These are phyloP conservation scores for Phoenicopterus ruber DNA, from an alignment of 2,113 vertebrate genomes.

Conservation along the genomic window DNA sequence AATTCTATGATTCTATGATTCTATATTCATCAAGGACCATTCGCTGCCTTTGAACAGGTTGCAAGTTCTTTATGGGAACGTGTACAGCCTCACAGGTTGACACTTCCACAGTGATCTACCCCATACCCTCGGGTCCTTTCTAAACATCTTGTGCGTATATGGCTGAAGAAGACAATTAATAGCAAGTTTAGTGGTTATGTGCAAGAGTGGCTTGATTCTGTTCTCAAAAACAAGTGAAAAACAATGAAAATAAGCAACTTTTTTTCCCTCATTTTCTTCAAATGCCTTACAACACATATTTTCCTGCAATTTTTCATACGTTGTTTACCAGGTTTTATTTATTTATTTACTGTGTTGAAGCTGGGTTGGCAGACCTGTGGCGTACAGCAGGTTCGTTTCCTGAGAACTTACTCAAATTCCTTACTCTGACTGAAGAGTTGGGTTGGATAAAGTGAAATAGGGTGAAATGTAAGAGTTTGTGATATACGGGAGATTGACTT, in stretches of 20 bases:
- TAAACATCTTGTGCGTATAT: background rate
- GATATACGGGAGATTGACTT: background rate
- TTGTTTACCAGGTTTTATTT: background rate
- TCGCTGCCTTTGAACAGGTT: background rate
- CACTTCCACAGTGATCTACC: background rate
- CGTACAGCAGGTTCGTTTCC: background rate
- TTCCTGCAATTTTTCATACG: background rate
- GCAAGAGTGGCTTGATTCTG: background rate
- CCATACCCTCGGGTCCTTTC: background rate
- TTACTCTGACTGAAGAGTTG: background rate
- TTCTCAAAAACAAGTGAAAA: background rate
- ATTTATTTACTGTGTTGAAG: background rate
- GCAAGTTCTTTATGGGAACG: background rate
- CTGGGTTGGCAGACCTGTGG: background rate
- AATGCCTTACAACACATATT: background rate
- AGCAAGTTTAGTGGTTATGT: background rate
- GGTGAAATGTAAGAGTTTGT: background rate
- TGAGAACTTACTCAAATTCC: background rate
- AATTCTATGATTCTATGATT: no score
- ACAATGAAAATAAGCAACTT: background rate
- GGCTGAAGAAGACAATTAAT: background rate
- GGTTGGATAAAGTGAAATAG: background rate
- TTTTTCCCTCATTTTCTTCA: background rate
- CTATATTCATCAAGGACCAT: background rate
- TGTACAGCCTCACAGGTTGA: background rate